A percentile compares a stretch with the other conserved stretches of the same genome.
phyloP scores from a whole-genome alignment of 2,888 invertebrate species.

The Andrena haemorrhoa region DNA sequence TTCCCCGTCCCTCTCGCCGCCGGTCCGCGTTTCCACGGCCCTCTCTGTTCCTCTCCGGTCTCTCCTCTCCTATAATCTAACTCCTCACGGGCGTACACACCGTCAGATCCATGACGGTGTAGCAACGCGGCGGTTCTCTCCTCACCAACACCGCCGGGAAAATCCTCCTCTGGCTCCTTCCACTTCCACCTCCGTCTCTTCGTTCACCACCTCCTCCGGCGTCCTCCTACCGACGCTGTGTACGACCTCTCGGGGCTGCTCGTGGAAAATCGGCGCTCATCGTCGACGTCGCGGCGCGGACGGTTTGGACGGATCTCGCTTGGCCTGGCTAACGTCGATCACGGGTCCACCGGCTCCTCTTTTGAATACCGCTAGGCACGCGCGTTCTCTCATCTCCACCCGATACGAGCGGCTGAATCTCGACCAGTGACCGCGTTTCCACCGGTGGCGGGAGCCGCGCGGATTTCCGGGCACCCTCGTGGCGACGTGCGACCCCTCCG shows the following conservation, averaged over 20 bases:
- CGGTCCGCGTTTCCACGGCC: conserved; percentile 38
- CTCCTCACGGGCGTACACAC: conserved; percentile 79
- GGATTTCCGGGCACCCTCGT: conserved; percentile 14
- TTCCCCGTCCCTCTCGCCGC: conserved; percentile 50
- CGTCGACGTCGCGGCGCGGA: conserved; percentile 77
- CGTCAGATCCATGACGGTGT: conserved; percentile 58
- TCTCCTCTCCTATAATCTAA: conserved; percentile 81
- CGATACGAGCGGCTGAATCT: conserved; percentile 31
- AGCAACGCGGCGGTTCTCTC: conserved; percentile 69
- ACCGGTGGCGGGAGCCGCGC: conserved; percentile 21
- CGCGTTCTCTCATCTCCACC: conserved; percentile 63
- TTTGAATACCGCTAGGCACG: conserved; percentile 69
- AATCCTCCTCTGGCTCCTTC: conserved; percentile 77
- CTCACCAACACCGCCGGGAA: conserved; percentile 71
- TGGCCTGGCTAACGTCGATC: conserved; percentile 72
- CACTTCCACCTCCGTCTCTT: conserved; percentile 71
- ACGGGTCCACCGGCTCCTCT: conserved; percentile 64
- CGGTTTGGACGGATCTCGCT: conserved; percentile 74
- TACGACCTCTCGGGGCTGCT: conserved; percentile 79
- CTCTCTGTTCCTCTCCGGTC: conserved; percentile 57
- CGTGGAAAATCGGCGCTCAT: conserved; percentile 80
- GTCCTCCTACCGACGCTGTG: conserved; percentile 76
- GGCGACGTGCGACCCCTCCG: background rate
- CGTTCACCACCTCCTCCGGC: conserved; percentile 68
- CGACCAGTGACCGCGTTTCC: conserved; percentile 54